A percentile compares a stretch with the other conserved stretches of the same genome.
phyloP scores from a whole-genome alignment of 30 jellyfish, hydroid and myxozoan species.

The Phacellophora camtschatica region DNA sequence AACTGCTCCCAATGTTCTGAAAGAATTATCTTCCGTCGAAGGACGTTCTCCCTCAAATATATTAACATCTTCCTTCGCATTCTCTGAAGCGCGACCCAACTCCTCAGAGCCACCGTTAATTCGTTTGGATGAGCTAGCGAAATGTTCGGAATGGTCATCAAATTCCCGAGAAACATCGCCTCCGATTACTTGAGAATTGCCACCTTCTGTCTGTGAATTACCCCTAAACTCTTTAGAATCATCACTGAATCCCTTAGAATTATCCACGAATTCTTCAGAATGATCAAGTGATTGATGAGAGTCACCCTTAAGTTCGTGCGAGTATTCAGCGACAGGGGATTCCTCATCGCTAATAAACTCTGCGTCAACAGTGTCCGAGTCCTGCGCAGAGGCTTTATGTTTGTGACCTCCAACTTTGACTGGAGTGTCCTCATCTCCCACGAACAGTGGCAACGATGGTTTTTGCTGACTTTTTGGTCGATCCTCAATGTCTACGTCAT shows the following conservation, averaged over 20 bases:
- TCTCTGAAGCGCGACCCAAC: no score
- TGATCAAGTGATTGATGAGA: constrained; percentile 1
- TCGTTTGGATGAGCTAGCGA: not conserved
- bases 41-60: not conserved
- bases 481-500: not conserved
- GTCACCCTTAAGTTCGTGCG: no score
- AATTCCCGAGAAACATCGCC: not conserved
- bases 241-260: not conserved
- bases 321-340: not conserved
- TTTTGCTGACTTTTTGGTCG: not conserved
- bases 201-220: not conserved
- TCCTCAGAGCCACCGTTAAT: not conserved
- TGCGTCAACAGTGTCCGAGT: constrained; percentile 55
- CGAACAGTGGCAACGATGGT: constrained; percentile 26
- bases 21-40: not conserved
- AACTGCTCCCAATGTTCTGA: not conserved
- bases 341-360: constrained; percentile 28
- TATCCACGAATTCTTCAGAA: not conserved
- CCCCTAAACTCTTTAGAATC: not conserved
- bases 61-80: no score
- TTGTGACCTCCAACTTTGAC: not conserved
- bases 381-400: constrained; percentile 9
- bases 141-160: not conserved
- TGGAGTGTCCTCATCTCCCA: constrained; percentile 63
- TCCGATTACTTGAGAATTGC: not conserved